phyloP scores from a whole-genome alignment of 2,797 vertebrate genomes.

The Lerista edwardsae region DNA sequence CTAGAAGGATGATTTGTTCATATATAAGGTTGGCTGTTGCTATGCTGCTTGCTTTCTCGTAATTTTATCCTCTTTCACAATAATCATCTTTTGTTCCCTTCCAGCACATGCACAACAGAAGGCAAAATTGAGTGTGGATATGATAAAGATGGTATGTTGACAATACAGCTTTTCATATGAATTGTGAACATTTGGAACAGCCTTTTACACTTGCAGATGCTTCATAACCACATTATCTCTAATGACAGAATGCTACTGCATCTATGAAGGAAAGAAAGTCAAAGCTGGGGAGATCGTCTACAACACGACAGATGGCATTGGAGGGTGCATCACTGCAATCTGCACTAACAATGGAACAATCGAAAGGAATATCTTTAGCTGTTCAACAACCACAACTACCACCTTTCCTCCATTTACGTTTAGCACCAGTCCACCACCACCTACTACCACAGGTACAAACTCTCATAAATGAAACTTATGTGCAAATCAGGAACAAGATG shows the following conservation, averaged over 20 bases:
- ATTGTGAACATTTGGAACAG: not conserved
- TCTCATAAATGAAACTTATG: slow-evolving; percentile 17
- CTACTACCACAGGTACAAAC: slow-evolving; percentile 61
- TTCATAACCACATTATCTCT: slow-evolving; percentile 17
- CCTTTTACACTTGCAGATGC: not conserved
- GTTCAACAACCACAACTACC: slow-evolving; percentile 26
- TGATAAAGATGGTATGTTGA: slow-evolving; percentile 64
- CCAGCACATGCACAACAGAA: slow-evolving; percentile 67
- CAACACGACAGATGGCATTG: slow-evolving; percentile 82
- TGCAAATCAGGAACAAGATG: not conserved
- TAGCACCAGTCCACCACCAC: not conserved
- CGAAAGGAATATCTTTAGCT: slow-evolving; percentile 60
- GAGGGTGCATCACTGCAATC: slow-evolving; percentile 80
- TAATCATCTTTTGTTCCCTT: slow-evolving; percentile 1
- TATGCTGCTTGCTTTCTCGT: not conserved
- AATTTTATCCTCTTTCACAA: not conserved
- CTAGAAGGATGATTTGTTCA: no score
- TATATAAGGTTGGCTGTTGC: no score
- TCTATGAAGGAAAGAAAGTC: slow-evolving; percentile 74
- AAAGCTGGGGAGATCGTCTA: slow-evolving; percentile 75
- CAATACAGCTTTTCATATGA: not conserved
- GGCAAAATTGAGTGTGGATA: slow-evolving; percentile 70
- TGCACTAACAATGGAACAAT: slow-evolving; percentile 82
- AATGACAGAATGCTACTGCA: slow-evolving; percentile 83
- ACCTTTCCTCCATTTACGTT: slow-evolving; percentile 60